Evolutionary conservation across 1,140 invertebrate species (phyloP).

Genomic region (Leptinotarsa lineolata): DNA sequence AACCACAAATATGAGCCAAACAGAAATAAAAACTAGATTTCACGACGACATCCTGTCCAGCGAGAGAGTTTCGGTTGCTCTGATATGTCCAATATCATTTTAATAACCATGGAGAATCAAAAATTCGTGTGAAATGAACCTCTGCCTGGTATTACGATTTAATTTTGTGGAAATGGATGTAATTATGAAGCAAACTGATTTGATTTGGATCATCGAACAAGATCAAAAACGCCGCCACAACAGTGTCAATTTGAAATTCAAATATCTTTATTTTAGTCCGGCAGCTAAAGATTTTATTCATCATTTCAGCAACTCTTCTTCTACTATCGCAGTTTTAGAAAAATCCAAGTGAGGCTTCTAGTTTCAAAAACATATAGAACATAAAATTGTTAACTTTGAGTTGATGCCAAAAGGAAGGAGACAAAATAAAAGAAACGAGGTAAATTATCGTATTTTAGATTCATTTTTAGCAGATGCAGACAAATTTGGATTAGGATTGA

Average conservation of each 20-base stretch:
- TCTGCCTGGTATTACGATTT: background rate
- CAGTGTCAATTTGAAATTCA: background rate
- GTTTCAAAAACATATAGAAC: no score
- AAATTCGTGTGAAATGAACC: background rate
- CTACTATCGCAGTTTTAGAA: no score
- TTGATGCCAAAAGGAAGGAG: no score
- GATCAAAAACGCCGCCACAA: background rate
- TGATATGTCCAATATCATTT: background rate
- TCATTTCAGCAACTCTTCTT: no score
- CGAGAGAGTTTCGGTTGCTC: background rate
- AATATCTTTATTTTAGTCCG: background rate
- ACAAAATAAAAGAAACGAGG: no score
- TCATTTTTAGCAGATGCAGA: no score
- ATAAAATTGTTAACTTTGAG: no score
- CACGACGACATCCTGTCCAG: conserved; percentile 1
- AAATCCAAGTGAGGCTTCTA: no score
- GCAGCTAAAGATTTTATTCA: background rate
- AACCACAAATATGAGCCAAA: background rate
- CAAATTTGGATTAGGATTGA: no score
- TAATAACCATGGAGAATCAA: conserved; percentile 8
- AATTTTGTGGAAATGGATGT: background rate
- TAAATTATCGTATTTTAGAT: no score
- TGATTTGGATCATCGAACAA: background rate
- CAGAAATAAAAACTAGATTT: background rate
- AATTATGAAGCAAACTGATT: background rate